phyloP scores from a whole-genome alignment of 2,888 invertebrate genomes.

The Willowsia nigromaculata region DNA sequence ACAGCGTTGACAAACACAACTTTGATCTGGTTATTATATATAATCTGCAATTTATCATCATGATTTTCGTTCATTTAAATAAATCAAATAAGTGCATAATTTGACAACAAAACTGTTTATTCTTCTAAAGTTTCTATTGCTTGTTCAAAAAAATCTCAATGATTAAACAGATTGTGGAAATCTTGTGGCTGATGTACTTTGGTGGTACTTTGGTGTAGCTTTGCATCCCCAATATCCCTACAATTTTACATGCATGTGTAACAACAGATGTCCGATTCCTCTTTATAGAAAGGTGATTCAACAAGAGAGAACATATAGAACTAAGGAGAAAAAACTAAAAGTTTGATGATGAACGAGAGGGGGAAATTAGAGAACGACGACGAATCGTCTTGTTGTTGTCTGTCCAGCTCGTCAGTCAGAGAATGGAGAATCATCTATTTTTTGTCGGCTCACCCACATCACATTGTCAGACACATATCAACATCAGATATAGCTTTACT shows the following conservation, averaged over 20 bases:
- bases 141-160: too few species aligned
- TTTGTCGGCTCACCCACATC: slow-evolving; percentile 58
- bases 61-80: neutral
- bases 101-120: too few species aligned
- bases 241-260: neutral
- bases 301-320: slow-evolving; percentile 5
- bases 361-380: slow-evolving; percentile 30
- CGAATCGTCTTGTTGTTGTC: slow-evolving; percentile 11
- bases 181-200: too few species aligned
- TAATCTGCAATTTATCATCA: neutral
- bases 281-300: neutral
- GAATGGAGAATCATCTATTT: slow-evolving; percentile 40
- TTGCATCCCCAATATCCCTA: neutral
- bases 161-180: too few species aligned
- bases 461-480: slow-evolving; percentile 37
- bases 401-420: slow-evolving; percentile 41
- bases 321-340: neutral
- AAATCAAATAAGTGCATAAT: too few species aligned
- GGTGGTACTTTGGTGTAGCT: too few species aligned
- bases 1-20: neutral
- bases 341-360: neutral
- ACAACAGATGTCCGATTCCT: slow-evolving; percentile 30
- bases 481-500: slow-evolving; percentile 37
- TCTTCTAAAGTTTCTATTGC: too few species aligned
- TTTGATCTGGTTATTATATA: neutral